Percentiles rank a stretch among this genome's conserved stretches.
Conservation (phyloP, 2,797 vertebrate species). For the Coluber constrictor region DNA sequence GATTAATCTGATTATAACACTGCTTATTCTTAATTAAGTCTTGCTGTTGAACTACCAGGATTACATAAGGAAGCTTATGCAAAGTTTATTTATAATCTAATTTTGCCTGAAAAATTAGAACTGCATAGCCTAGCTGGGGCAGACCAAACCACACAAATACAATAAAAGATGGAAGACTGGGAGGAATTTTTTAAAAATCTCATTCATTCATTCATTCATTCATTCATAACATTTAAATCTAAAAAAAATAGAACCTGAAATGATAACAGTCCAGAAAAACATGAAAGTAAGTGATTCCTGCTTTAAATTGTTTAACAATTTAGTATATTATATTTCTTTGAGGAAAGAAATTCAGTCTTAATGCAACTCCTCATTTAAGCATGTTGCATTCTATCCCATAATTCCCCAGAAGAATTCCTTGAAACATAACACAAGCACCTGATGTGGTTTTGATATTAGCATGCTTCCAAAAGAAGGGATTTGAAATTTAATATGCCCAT, state of each 20-base stretch:
- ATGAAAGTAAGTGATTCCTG: not conserved
- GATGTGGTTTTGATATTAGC: not conserved
- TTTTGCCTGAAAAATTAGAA: slow-evolving; percentile 15
- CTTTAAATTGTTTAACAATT: not conserved
- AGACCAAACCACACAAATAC: not conserved
- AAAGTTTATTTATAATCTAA: not conserved
- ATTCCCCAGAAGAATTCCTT: not conserved
- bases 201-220: not conserved
- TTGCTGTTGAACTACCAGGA: slow-evolving; percentile 22
- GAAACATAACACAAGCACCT: not conserved
- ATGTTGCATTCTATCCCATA: not conserved
- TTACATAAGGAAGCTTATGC: not conserved
- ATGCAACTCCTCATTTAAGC: not conserved
- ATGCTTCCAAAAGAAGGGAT: not conserved
- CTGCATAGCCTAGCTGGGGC: not conserved
- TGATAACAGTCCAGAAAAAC: not conserved
- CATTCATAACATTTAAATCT: not conserved
- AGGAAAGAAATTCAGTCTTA: not conserved
- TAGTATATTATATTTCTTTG: not conserved
- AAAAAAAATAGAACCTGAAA: not conserved
- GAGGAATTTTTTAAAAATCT: not conserved
- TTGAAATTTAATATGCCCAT: not conserved
- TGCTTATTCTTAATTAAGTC: slow-evolving; percentile 24
- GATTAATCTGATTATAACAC: slow-evolving; percentile 25
- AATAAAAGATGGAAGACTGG: not conserved